phyloP scores from a whole-genome alignment of 2,113 vertebrate species.

The Zingel zingel region DNA sequence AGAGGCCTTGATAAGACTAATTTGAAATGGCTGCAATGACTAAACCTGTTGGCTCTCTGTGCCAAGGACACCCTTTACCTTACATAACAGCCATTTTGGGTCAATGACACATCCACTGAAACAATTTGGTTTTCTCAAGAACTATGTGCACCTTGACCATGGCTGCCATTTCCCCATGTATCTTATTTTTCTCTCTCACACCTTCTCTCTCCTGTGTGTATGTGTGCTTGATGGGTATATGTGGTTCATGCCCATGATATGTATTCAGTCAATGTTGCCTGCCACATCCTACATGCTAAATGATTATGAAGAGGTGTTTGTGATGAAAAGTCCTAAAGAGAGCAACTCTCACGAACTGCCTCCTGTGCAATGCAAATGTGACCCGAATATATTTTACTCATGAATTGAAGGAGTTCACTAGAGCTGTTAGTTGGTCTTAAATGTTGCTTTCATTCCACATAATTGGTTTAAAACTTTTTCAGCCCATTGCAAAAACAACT shows the following conservation, averaged over 20 bases:
- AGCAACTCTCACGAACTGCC: conserved; percentile 48
- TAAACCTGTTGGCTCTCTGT: conserved; percentile 53
- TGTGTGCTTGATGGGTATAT: not conserved
- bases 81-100: conserved; percentile 62
- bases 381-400: conserved; percentile 18
- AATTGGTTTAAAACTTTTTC: not conserved
- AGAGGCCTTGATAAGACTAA: conserved; percentile 67
- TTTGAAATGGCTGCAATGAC: conserved; percentile 54
- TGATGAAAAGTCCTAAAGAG: conserved; percentile 33
- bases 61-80: conserved; percentile 69
- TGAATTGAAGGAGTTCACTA: conserved; percentile 1
- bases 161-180: conserved; percentile 18
- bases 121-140: conserved; percentile 47
- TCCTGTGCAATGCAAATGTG: conserved; percentile 20
- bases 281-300: conserved; percentile 16
- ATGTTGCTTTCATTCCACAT: not conserved
- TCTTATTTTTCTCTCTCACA: conserved; percentile 18
- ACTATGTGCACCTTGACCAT: conserved; percentile 48
- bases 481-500: not conserved
- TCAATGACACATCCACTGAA: conserved; percentile 61
- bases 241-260: not conserved
- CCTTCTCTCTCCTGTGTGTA: not conserved
- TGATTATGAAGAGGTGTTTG: conserved; percentile 31
- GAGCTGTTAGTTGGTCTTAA: not conserved
- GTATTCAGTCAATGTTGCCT: conserved; percentile 12